Evolutionary conservation across 1,140 invertebrate species (phyloP), one percentile per base, ranked within the genome.

Genomic region (Psix sp.): DNA sequence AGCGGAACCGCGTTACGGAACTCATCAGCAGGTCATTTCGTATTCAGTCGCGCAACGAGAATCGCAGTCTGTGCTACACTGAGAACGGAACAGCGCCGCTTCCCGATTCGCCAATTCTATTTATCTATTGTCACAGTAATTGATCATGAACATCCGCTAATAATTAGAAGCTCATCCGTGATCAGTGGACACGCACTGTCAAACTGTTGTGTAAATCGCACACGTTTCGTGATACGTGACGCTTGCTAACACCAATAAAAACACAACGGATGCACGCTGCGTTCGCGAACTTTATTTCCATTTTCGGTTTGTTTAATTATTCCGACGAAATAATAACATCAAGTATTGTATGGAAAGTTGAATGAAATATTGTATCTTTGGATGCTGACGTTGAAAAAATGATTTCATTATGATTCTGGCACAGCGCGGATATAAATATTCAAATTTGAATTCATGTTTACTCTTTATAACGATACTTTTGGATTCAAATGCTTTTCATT

Each of bases 81-180:
- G n/a, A 31, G 14, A 70, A 49, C 66, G 65, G 52, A 70, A 70
- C 66, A 62, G n/a, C 60, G 54, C n/a, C 38, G 65, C 73, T 65
- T 76, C 74, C 74, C 62, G 74, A 76, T 76, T 72, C 67, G 63
- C 74, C 63, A 48, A 59, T 76, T 72, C 74, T 76, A 76, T 76
- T 76, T 76, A 76, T 76, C 74, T 72, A 71, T 76, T 76, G 66
- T 76, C 74, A 71, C 57, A 62, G 60, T 76, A 76, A 76, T 76
- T 76, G 74, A 76, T 76, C 74, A 71, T 76, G 62, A 71, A 67
- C 49, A 67, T 76, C 62, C 74, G 66, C 62, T 71, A 67, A 76
- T 76, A 76, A 76, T 76, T 76, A 76, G 67, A 72, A 76, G 73
- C 67, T 71, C 73, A 67, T 67, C 71, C 62, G 62, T 65, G 68